Conservation (phyloP, 2,888 invertebrate species). For the Nemurella pictetii region DNA sequence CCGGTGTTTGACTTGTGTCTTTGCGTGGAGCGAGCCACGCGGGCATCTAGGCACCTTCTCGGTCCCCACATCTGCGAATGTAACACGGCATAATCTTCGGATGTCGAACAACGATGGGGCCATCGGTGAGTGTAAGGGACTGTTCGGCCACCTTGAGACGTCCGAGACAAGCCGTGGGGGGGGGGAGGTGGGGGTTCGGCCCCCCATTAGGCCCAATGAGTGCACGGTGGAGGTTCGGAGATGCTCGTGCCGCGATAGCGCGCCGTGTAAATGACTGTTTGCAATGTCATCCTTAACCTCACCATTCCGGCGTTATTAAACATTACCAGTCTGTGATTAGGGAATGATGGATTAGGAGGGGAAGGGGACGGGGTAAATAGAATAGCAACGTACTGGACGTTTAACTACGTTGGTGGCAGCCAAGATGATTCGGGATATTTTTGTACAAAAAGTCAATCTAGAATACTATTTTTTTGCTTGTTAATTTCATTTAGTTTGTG, state of each 20-base stretch:
- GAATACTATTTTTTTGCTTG: background rate
- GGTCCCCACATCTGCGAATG: background rate
- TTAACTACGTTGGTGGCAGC: constrained; percentile 8
- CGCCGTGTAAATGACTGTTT: constrained; percentile 36
- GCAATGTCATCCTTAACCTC: constrained; percentile 36
- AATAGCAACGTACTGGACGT: background rate
- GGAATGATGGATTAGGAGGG: constrained; percentile 22
- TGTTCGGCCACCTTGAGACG: background rate
- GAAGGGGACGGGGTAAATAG: too few species aligned
- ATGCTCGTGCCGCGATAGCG: constrained; percentile 28
- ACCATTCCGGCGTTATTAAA: constrained; percentile 17
- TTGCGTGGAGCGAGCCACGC: too few species aligned
- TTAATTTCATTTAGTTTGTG: background rate
- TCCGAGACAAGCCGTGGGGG: background rate
- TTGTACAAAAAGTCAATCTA: background rate
- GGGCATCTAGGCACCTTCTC: background rate
- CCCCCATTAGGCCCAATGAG: constrained; percentile 37
- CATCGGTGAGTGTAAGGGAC: background rate
- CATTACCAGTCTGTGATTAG: constrained; percentile 28
- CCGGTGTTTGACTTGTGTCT: too few species aligned
- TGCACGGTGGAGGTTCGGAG: constrained; percentile 20
- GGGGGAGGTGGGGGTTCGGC: background rate
- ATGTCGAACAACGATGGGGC: background rate
- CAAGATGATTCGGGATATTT: constrained; percentile 5
- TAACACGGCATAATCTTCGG: background rate